Evolutionary conservation across 2,797 vertebrate genomes (phyloP), one percentile per base, ranked within the genome.

Genomic region (Spinus pinus): DNA sequence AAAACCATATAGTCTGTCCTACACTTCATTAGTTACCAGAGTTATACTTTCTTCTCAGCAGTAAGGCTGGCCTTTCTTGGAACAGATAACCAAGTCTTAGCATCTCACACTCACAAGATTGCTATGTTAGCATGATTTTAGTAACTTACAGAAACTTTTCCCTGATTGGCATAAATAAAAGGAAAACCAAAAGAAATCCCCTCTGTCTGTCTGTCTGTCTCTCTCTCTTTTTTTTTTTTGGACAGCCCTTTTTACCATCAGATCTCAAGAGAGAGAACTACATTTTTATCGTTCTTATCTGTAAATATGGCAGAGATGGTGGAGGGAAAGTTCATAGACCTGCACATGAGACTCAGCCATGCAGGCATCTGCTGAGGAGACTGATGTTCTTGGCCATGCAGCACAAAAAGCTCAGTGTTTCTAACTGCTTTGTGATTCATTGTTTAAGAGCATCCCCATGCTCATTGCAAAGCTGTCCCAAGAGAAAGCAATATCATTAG

Each of bases 1-100:
- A 93, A 93, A 92, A 10, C 37, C 44, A 5, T 62, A 37, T 31
- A 49, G 62, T 49, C 64, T 95, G 74, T 86, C 64, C 50, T 39
- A 84, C 41, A 64, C 93, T 67, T 93, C 70, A 70, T 94, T 70
- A 86, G 41, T 72, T 90, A 72, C 30, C 33, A 84, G 58, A 65
- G 33, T 54, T 70, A 73, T 22, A 33, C 92, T 92, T 93, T 79
- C 54, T 81, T 87, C 51, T 57, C 46, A 86, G 73, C 24, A 81
- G 22, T 7, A 27, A 81, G 14, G 35, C 61, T 31, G 28, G 39
- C 50, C 28, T 87, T 74, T 88, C 31, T 64, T 73, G 50, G 54
- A 82, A 66, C 5, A 88, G n/a, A 66, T 39, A 93, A 75, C 24
- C 7, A 42, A 51, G 39, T 8, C 46, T 74, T 41, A 77, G 35